Evolutionary conservation across 2,888 invertebrate genomes (phyloP).

Genomic region (Tricholauxania praeusta): DNA sequence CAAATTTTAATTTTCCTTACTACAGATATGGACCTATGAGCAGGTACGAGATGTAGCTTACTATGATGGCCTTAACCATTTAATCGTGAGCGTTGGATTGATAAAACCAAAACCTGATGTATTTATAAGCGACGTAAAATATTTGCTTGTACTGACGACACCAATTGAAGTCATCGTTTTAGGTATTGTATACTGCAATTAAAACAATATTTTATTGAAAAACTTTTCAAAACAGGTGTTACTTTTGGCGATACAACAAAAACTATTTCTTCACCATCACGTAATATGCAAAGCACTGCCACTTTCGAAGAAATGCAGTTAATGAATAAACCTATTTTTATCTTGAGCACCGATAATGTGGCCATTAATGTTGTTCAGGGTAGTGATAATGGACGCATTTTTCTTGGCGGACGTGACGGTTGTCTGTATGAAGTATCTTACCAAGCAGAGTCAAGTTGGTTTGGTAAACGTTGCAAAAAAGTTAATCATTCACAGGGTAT

Average conservation of each 20-base stretch:
- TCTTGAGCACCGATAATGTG: slow-evolving; percentile 89
- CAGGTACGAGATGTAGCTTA: slow-evolving; percentile 95
- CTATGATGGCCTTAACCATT: slow-evolving; percentile 94
- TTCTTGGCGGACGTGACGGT: slow-evolving; percentile 95
- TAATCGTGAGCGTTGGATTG: slow-evolving; percentile 93
- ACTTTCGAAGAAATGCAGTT: slow-evolving; percentile 84
- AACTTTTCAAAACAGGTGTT: slow-evolving; percentile 53
- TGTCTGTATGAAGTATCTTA: slow-evolving; percentile 95
- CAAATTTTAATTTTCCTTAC: neutral
- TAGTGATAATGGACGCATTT: slow-evolving; percentile 87
- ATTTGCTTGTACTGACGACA: slow-evolving; percentile 92
- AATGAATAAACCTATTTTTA: slow-evolving; percentile 94
- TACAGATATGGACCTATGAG: slow-evolving; percentile 89
- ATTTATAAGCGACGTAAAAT: slow-evolving; percentile 90
- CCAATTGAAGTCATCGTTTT: slow-evolving; percentile 86
- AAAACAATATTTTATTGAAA: neutral
- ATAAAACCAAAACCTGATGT: slow-evolving; percentile 89
- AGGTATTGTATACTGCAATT: slow-evolving; percentile 48
- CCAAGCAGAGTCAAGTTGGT: slow-evolving; percentile 93
- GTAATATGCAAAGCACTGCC: slow-evolving; percentile 51
- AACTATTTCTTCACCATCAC: slow-evolving; percentile 56
- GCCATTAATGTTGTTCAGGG: slow-evolving; percentile 86
- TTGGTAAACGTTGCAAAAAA: slow-evolving; percentile 94
- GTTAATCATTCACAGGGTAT: slow-evolving; percentile 92
- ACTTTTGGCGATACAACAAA: slow-evolving; percentile 63